These are phyloP conservation scores for Tipula vernalis DNA, from an alignment of 2,888 invertebrate genomes.

Conservation along the genomic window DNA sequence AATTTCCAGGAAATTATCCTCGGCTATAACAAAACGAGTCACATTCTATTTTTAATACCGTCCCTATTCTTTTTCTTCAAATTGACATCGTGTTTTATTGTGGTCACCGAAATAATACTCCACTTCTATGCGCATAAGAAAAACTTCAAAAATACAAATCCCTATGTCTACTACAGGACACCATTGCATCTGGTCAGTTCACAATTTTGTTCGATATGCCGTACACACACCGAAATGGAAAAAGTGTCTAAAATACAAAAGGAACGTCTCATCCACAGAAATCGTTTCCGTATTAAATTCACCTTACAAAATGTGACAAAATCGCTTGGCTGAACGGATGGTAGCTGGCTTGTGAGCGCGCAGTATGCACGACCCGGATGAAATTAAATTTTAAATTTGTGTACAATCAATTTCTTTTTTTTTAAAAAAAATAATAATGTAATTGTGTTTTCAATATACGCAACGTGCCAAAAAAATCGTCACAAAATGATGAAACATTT, in stretches of 20 bases:
- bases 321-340: neutral
- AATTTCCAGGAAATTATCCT: constrained; percentile 28
- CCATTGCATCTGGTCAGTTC: constrained; percentile 55
- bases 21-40: constrained; percentile 33
- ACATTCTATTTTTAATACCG: constrained; percentile 45
- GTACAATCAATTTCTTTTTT: neutral
- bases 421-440: neutral
- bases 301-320: neutral
- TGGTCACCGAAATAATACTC: constrained; percentile 45
- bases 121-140: constrained; percentile 57
- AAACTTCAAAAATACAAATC: constrained; percentile 45
- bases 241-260: constrained; percentile 53
- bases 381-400: neutral
- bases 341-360: neutral
- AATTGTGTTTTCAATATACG: neutral
- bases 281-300: constrained; percentile 24
- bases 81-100: constrained; percentile 38
- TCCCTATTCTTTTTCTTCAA: constrained; percentile 46
- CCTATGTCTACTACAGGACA: constrained; percentile 50
- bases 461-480: neutral
- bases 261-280: constrained; percentile 32
- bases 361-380: neutral
- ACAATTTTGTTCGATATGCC: constrained; percentile 55
- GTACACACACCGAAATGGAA: constrained; percentile 46
- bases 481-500: neutral